Evolutionary conservation across 2,797 vertebrate genomes (phyloP).

Genomic region (Coregonus sp.): DNA sequence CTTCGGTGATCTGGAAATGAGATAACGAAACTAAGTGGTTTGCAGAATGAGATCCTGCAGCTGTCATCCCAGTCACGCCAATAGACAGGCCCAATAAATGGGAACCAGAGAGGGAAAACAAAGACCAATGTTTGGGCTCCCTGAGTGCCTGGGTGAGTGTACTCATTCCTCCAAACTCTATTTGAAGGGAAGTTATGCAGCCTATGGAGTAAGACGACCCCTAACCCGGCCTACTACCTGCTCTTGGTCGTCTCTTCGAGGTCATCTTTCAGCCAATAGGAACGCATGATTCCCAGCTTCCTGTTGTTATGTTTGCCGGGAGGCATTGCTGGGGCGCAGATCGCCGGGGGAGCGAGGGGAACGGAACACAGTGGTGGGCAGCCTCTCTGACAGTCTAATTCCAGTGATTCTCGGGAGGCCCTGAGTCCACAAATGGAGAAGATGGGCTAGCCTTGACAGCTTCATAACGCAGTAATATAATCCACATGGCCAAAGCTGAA

Average conservation of each 20-base stretch:
- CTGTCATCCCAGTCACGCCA: conserved; percentile 25
- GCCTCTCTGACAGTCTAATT: conserved; percentile 45
- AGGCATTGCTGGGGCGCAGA: neutral
- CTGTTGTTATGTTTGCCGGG: conserved; percentile 19
- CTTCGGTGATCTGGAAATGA: conserved; percentile 25
- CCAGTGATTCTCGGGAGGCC: conserved; percentile 49
- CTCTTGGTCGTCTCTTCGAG: neutral
- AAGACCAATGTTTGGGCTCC: conserved; percentile 22
- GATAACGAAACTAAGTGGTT: conserved; percentile 41
- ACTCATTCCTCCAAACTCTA: conserved; percentile 29
- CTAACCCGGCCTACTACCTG: neutral
- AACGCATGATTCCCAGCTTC: conserved; percentile 34
- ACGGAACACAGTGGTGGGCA: conserved; percentile 12
- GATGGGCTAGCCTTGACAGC: no score
- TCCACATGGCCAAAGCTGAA: no score
- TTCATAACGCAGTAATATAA: no score
- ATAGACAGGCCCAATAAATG: conserved; percentile 19
- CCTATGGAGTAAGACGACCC: conserved; percentile 7
- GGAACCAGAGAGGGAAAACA: conserved; percentile 24
- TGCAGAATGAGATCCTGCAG: conserved; percentile 28
- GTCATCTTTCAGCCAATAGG: conserved; percentile 23
- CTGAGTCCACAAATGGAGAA: conserved; percentile 8
- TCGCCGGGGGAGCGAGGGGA: neutral
- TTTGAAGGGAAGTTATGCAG: conserved; percentile 27
- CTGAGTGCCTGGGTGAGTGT: neutral